phyloP scores from a whole-genome alignment of 2,797 vertebrate genomes.

The Xiphorhynchus erythropygius region DNA sequence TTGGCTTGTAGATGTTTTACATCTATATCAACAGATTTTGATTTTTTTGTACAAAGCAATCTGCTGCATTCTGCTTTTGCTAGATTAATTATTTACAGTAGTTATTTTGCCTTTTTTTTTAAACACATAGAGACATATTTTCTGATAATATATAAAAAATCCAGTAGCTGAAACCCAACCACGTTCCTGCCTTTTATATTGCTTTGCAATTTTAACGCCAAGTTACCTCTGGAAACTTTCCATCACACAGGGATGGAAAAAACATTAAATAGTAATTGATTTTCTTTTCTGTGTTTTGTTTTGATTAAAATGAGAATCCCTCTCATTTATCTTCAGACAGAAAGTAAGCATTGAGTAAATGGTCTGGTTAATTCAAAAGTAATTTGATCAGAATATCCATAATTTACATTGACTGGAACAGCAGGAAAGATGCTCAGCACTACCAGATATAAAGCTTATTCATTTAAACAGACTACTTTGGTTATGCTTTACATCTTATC shows the following conservation, averaged over 20 bases:
- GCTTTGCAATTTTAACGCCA: neutral
- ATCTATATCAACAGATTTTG: neutral
- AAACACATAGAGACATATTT: neutral
- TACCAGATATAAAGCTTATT: neutral
- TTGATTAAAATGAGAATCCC: slow-evolving; percentile 45
- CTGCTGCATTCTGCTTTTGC: neutral
- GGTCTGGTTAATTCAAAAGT: slow-evolving; percentile 50
- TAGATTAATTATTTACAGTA: neutral
- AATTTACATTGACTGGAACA: slow-evolving; percentile 39
- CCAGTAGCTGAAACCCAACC: neutral
- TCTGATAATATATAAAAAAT: neutral
- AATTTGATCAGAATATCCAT: slow-evolving; percentile 45
- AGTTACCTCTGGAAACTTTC: slow-evolving; percentile 25
- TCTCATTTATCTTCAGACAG: slow-evolving; percentile 29
- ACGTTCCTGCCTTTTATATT: neutral
- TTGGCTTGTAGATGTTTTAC: neutral
- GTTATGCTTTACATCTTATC: neutral
- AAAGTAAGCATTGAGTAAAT: slow-evolving; percentile 48
- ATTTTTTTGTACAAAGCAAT: neutral
- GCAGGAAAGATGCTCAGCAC: slow-evolving; percentile 15
- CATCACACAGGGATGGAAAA: slow-evolving; percentile 5
- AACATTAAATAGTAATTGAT: slow-evolving; percentile 51
- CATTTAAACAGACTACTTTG: neutral
- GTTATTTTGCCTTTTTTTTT: neutral
- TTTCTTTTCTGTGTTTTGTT: slow-evolving; percentile 47